Conservation (phyloP, 2,888 invertebrate species). For the Peribatodes rhomboidaria region DNA sequence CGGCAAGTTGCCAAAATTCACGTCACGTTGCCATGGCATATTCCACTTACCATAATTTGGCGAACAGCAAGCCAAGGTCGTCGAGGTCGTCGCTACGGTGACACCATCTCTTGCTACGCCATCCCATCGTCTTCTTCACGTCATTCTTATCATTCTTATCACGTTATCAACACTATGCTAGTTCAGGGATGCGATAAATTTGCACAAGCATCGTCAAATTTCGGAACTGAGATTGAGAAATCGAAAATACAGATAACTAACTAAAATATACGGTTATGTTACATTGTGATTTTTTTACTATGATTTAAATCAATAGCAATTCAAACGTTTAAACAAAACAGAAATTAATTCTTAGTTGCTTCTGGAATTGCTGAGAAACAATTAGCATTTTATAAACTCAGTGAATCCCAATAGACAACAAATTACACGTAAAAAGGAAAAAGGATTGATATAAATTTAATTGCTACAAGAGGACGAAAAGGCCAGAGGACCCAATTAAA, state of each 20-base stretch:
- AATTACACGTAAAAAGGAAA: conserved; percentile 30
- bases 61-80: conserved; percentile 64
- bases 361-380: conserved; percentile 13
- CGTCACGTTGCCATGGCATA: conserved; percentile 48
- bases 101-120: conserved; percentile 60
- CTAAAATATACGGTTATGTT: neutral
- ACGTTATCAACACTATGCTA: conserved; percentile 36
- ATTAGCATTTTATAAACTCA: conserved; percentile 20
- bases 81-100: conserved; percentile 61
- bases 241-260: conserved; percentile 6
- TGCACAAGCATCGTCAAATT: conserved; percentile 26
- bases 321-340: neutral
- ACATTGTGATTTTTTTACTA: too few species aligned
- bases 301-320: too few species aligned
- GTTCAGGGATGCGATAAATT: conserved; percentile 14
- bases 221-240: conserved; percentile 14
- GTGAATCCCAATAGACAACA: conserved; percentile 29
- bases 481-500: conserved; percentile 37
- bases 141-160: conserved; percentile 45
- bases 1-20: conserved; percentile 32
- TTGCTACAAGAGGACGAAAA: conserved; percentile 34
- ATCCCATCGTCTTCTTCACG: conserved; percentile 57
- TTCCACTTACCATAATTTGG: conserved; percentile 62
- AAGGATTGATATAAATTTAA: conserved; percentile 32
- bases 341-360: neutral